Base-by-base conservation (phyloP, 2,797 vertebrate genomes). In the Microctenopoma lineatum region DNA sequence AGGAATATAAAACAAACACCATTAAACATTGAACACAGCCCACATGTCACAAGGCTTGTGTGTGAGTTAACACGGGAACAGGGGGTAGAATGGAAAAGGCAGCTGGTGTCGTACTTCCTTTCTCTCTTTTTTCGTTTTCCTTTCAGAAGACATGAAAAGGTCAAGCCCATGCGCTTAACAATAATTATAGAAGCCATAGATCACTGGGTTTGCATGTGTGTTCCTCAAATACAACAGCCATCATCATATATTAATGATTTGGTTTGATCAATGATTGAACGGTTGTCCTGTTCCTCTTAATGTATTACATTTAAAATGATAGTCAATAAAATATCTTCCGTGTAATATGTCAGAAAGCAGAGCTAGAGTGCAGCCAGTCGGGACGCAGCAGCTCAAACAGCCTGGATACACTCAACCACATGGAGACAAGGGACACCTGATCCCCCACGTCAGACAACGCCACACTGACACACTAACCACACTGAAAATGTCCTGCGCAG, bases 1-100 rank as follows among this genome's bases (percentile, higher is more conserved):
- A 89, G 90, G 93, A 91, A 92, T 94, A 92, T 94, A 94, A 94
- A 94, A 94, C 92, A 95, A 95, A 95, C 93, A 94, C 92, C 91
- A 93, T 95, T 95, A 92, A 94, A 94, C 87, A 93, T 94, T 94
- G 88, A 95, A 89, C 84, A 81, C 81, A 90, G 86, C 85, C 84
- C 77, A 84, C 85, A 82, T 84, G 90, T 93, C 89, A 91, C 88
- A 87, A 74, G 74, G 81, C 81, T 63, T 83, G 86, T 82, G 86
- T 87, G 39, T 4, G 63, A 67, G 76, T 84, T 90, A 82, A 34
- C 32, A 34, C 67, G 73, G 9, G 69, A 62, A 56, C 62, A 78
- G 69, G 59, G 70, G 69, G 75, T 14, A 18, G 70, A 66, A 57
- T 52, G 60, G 78, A 73, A 79, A 73, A 68, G 71, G 66, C 12